Evolutionary conservation across 2,888 invertebrate genomes (phyloP).

Genomic region (Drosophila diplacantha): DNA sequence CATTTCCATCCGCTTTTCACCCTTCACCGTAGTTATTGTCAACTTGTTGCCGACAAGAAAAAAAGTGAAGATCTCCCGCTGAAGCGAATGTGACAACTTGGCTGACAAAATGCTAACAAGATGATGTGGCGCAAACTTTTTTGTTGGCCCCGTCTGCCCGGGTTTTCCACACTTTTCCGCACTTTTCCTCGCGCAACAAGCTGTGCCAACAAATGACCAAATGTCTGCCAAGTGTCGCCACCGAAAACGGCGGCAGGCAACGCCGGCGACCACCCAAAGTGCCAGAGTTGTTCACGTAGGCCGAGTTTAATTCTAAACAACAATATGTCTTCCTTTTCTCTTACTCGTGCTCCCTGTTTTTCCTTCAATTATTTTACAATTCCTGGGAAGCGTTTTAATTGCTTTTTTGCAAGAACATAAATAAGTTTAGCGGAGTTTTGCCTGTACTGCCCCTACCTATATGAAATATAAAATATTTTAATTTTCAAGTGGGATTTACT

Average conservation of each 20-base stretch:
- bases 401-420: slow-evolving; percentile 7
- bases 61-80: slow-evolving; percentile 17
- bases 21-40: slow-evolving; percentile 37
- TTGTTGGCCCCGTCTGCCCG: slow-evolving; percentile 24
- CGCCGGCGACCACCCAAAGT: slow-evolving; percentile 35
- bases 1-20: slow-evolving; percentile 5
- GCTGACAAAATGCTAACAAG: slow-evolving; percentile 73
- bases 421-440: background rate
- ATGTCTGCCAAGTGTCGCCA: slow-evolving; percentile 62
- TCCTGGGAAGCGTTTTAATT: slow-evolving; percentile 1
- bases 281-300: slow-evolving; percentile 20
- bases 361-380: slow-evolving; percentile 38
- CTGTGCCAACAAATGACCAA: slow-evolving; percentile 69
- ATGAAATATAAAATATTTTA: background rate
- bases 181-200: slow-evolving; percentile 51
- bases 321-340: slow-evolving; percentile 13
- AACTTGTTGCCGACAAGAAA: slow-evolving; percentile 59
- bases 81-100: slow-evolving; percentile 69
- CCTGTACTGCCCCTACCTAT: too few relatives aligned
- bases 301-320: slow-evolving; percentile 23
- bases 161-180: slow-evolving; percentile 19
- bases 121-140: slow-evolving; percentile 52
- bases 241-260: slow-evolving; percentile 13
- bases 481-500: too few relatives aligned
- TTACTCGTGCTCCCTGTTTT: slow-evolving; percentile 1